Conservation (phyloP, 2,888 invertebrate species). For the Slavum lentiscoides region DNA sequence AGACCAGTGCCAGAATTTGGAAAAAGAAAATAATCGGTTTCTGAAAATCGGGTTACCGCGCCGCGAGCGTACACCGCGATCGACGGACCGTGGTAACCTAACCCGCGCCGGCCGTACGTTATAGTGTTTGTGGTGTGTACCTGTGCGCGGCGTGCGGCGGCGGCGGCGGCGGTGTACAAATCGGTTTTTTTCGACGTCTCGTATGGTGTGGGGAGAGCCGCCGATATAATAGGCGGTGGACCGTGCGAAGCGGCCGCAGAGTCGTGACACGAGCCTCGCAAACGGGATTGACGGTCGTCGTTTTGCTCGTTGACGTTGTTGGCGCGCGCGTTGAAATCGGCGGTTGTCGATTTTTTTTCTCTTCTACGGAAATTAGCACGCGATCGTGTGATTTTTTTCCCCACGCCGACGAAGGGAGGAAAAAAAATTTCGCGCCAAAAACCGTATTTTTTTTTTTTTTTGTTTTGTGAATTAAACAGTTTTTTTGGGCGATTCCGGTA, state of each 20-base stretch:
- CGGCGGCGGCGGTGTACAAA: background rate
- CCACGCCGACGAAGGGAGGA: background rate
- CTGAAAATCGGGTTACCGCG: too few species aligned
- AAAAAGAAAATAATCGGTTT: too few species aligned
- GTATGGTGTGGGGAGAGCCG: slow-evolving; percentile 31
- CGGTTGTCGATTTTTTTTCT: background rate
- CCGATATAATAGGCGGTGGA: slow-evolving; percentile 41
- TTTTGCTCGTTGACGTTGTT: background rate
- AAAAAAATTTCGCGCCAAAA: too few species aligned
- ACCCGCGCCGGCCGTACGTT: too few species aligned
- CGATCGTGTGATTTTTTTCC: slow-evolving; percentile 42
- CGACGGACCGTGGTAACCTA: background rate
- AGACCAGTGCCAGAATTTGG: too few species aligned
- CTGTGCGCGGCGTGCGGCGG: too few species aligned
- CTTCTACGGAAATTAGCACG: slow-evolving; percentile 39
- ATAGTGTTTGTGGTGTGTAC: background rate
- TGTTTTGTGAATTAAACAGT: background rate
- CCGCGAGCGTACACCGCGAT: background rate
- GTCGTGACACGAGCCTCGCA: slow-evolving; percentile 36
- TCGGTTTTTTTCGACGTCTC: background rate
- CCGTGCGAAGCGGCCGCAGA: slow-evolving; percentile 33
- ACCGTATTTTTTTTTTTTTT: background rate
- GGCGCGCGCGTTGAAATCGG: background rate
- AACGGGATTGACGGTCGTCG: slow-evolving; percentile 24
- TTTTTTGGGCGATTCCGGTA: too few species aligned